Conservation (phyloP, 2,888 invertebrate genomes). For the Zeuzera pyrina region DNA sequence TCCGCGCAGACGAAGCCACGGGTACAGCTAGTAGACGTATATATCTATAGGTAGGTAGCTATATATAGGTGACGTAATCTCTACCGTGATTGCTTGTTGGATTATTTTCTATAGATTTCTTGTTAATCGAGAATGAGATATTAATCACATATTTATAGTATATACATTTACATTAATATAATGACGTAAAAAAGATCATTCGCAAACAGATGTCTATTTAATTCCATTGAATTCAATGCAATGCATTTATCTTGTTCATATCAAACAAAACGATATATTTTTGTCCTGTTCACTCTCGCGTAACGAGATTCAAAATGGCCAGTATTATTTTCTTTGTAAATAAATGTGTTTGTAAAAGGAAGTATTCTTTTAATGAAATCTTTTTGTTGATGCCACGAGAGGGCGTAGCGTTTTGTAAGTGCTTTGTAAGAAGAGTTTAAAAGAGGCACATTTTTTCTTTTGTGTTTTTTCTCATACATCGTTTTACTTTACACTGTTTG, state of each 20-base stretch:
- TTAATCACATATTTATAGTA: too few species aligned
- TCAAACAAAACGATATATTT: slow-evolving; percentile 18
- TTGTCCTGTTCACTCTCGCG: slow-evolving; percentile 30
- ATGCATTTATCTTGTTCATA: slow-evolving; percentile 3
- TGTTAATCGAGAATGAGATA: too few species aligned
- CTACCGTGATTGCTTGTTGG: too few species aligned
- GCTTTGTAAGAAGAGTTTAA: slow-evolving; percentile 10
- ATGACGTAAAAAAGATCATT: slow-evolving; percentile 32
- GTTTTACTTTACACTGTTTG: slow-evolving; percentile 35
- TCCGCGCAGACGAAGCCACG: too few species aligned
- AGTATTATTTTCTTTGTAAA: slow-evolving; percentile 33
- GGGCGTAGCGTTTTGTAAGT: slow-evolving; percentile 23
- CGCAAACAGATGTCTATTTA: slow-evolving; percentile 48
- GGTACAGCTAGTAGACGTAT: too few species aligned
- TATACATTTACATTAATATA: too few species aligned
- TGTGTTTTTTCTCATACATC: slow-evolving; percentile 30
- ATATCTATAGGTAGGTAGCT: too few species aligned
- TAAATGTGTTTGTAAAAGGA: slow-evolving; percentile 28
- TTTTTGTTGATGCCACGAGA: slow-evolving; percentile 27
- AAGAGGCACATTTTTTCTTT: slow-evolving; percentile 23
- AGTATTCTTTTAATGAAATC: slow-evolving; percentile 51
- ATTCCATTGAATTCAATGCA: slow-evolving; percentile 12
- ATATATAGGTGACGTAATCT: too few species aligned
- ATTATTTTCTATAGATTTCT: too few species aligned
- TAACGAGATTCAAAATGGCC: slow-evolving; percentile 57